Percentiles rank a stretch among this genome's conserved stretches.
phyloP scores from a whole-genome alignment of 2,797 vertebrate genomes.

The Intellagama lesueurii region DNA sequence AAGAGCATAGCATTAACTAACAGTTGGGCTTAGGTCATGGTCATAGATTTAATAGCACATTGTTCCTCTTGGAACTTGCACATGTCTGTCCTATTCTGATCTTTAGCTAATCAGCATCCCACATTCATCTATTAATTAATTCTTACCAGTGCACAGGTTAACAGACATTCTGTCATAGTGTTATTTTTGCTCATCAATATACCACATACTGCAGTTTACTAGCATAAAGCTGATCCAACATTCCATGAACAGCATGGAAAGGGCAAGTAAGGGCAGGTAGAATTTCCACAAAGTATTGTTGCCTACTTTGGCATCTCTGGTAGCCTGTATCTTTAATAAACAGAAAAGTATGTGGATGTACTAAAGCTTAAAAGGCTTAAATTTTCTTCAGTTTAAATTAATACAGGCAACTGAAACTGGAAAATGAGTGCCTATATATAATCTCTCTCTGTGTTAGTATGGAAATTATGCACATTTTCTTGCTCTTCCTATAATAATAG shows the following conservation, averaged over 20 bases:
- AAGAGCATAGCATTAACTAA: neutral
- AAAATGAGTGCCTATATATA: rapidly evolving
- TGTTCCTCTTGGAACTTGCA: neutral
- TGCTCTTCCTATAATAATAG: neutral
- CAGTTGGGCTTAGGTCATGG: neutral
- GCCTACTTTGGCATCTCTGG: neutral
- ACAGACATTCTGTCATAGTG: neutral
- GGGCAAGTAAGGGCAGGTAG: too few species aligned
- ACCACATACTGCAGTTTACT: neutral
- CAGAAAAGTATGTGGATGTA: neutral
- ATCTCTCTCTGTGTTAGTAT: neutral
- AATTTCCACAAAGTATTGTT: neutral
- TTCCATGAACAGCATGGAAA: neutral
- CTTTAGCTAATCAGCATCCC: neutral
- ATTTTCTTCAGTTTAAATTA: slow-evolving; percentile 5
- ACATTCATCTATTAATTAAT: neutral
- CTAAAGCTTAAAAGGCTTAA: neutral
- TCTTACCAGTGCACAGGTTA: neutral
- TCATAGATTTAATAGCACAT: neutral
- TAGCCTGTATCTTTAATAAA: neutral
- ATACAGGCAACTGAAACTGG: neutral
- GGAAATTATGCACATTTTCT: slow-evolving; percentile 36
- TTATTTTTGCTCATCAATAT: neutral
- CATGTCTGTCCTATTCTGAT: neutral
- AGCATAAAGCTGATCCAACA: neutral